phyloP scores from a whole-genome alignment of 2,113 vertebrate species.

The Corvus moneduloides region DNA sequence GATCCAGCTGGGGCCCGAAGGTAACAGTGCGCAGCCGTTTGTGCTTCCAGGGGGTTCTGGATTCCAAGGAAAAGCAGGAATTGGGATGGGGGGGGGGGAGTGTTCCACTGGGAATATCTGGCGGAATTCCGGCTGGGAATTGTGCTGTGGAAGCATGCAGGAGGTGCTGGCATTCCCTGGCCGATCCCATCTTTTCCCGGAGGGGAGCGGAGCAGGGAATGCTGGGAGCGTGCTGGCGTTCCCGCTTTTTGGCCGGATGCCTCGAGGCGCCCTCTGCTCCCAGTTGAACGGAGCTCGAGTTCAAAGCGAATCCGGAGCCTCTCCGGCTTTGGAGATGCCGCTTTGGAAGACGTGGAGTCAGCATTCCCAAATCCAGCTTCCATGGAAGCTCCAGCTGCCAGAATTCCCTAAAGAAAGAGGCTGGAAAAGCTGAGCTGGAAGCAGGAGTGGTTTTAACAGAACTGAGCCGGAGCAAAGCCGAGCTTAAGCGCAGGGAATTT shows the following conservation, averaged over 20 bases:
- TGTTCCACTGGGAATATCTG: background rate
- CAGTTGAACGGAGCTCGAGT: background rate
- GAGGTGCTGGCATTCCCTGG: background rate
- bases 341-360: background rate
- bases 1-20: background rate
- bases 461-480: background rate
- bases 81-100: too few relatives aligned
- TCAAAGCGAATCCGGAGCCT: background rate
- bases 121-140: background rate
- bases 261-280: background rate
- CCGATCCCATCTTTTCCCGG: background rate
- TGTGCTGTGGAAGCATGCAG: slow-evolving; percentile 18
- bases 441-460: background rate
- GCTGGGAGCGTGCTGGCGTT: background rate
- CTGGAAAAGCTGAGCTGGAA: background rate
- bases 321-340: background rate
- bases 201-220: background rate
- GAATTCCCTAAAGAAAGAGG: too few relatives aligned
- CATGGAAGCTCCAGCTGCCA: background rate
- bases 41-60: background rate
- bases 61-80: background rate
- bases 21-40: slow-evolving; percentile 50
- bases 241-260: background rate
- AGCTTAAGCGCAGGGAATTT: background rate
- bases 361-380: background rate